These are phyloP conservation scores for Tinamus guttatus DNA, from an alignment of 2,113 vertebrate genomes.

Conservation along the genomic window DNA sequence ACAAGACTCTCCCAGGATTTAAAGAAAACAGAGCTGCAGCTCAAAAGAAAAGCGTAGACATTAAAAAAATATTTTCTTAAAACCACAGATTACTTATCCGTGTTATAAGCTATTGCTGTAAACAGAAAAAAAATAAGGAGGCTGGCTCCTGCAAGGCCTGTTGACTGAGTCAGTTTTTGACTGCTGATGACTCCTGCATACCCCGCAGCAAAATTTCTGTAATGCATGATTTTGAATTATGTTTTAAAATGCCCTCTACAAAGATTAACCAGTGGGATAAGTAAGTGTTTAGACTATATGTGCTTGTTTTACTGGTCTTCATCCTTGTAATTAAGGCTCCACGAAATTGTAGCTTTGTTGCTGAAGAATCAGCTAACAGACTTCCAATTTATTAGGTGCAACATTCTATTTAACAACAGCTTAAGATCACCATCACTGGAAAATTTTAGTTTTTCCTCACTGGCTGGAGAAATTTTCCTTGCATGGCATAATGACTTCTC, in stretches of 20 bases:
- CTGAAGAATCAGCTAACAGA: constrained; percentile 34
- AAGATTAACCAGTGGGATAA: constrained; percentile 55
- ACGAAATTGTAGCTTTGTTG: constrained; percentile 4
- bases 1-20: background rate
- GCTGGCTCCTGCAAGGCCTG: constrained; percentile 8
- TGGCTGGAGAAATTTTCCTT: background rate
- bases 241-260: constrained; percentile 28
- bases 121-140: constrained; percentile 14
- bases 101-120: constrained; percentile 36
- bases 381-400: constrained; percentile 41
- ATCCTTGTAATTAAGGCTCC: constrained; percentile 13
- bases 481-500: background rate
- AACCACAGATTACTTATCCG: background rate
- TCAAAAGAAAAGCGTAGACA: background rate
- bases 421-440: background rate
- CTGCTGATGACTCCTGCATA: constrained; percentile 33
- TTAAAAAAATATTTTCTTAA: background rate
- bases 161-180: constrained; percentile 34
- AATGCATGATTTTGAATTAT: constrained; percentile 29
- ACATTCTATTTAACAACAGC: background rate
- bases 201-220: constrained; percentile 4
- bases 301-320: background rate
- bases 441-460: background rate
- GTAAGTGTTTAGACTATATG: constrained; percentile 13
- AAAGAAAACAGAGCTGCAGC: background rate